Evolutionary conservation across 2,888 invertebrate genomes (phyloP).

Genomic region (Thymelicus acteon): DNA sequence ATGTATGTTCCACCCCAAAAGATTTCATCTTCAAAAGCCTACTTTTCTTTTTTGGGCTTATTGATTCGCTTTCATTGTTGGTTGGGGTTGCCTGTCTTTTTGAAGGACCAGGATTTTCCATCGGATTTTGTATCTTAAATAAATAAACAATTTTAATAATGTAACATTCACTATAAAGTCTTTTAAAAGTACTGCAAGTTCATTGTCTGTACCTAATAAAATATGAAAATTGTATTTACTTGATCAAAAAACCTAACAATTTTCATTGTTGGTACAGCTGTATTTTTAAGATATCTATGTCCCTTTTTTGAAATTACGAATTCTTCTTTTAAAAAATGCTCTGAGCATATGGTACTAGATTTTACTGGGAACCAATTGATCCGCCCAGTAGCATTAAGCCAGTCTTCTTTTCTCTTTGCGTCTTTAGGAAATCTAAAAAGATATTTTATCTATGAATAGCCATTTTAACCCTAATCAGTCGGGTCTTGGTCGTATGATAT

Average conservation of each 20-base stretch:
- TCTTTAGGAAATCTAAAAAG: not conserved
- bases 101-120: not conserved
- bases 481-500: too few species aligned
- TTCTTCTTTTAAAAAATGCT: too few species aligned
- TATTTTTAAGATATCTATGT: too few species aligned
- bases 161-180: too few species aligned
- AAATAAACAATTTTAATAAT: not conserved
- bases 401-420: not conserved
- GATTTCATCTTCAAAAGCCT: not conserved
- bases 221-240: not conserved
- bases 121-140: slow-evolving; percentile 1
- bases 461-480: too few species aligned
- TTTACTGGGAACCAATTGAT: not conserved
- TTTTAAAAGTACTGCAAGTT: too few species aligned
- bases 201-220: too few species aligned
- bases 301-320: too few species aligned
- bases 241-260: too few species aligned
- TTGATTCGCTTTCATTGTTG: not conserved
- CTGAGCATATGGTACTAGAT: not conserved
- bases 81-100: not conserved
- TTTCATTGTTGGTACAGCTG: too few species aligned
- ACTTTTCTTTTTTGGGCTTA: not conserved
- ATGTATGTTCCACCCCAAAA: not conserved
- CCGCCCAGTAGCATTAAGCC: not conserved
- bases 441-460: too few species aligned